Evolutionary conservation across 2,888 invertebrate genomes (phyloP), one percentile per base, ranked within the genome.

Genomic region (Microdon myrmicae): DNA sequence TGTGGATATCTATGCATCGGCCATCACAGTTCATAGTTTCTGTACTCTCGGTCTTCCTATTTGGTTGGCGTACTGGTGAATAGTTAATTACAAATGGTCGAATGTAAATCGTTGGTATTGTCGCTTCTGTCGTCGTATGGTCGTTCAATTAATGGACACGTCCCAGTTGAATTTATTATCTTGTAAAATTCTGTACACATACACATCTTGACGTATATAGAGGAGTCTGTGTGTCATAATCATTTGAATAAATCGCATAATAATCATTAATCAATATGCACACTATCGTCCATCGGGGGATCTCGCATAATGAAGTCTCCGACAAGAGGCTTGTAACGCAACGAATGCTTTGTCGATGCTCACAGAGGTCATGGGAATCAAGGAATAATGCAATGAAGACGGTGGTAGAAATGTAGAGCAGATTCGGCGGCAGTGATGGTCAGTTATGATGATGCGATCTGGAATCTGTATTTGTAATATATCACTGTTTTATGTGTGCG

Each of bases 191-290:
- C n/a, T 10, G 32, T 32, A 32, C 17, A 38, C 31, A n/a, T n/a
- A n/a, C 17, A 39, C 38, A 31, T 38, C 39, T 39, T 4, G 49
- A 58, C 44, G 49, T 38, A 49, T 41, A 37, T 58, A n/a, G n/a
- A n/a, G n/a, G 64, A 64, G 53, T 58, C 53, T 58, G 51, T 58
- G 64, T 58, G 58, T 58, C 64, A 64, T 64, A 64, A 64, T 64
- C 41, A 58, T 64, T 64, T 64, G 51, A 64, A 64, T 58, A 64
- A 64, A 58, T 47, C 47, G 51, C 58, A 58, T 51, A 64, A 64
- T 64, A 53, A 64, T 64, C 58, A 58, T 64, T 58, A 58, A 58
- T 64, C 64, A 64, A 37, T 53, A 51, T 32, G 58, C 41, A 26
- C 14, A 51, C 41, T 51, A 49, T 32, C 41, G 32, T 45, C 45